Evolutionary conservation across 2,888 invertebrate species (phyloP).

Genomic region (Drepanosiphum platanoidis): DNA sequence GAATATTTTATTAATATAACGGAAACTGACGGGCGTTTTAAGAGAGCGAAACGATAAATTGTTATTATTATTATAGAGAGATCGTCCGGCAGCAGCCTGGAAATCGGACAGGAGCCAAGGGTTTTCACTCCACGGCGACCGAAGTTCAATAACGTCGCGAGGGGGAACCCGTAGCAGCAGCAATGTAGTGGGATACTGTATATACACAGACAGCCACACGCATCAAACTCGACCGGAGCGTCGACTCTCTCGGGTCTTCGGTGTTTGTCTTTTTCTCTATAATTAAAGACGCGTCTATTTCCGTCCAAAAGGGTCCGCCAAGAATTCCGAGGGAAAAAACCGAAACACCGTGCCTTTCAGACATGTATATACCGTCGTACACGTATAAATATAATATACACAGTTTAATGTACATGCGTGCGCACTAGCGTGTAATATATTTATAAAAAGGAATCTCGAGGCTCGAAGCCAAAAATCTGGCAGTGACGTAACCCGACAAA

Average conservation of each 20-base stretch:
- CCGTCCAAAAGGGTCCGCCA: slow-evolving; percentile 29
- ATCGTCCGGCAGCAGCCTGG: too few relatives aligned
- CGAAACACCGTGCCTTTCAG: slow-evolving; percentile 12
- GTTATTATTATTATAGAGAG: background rate
- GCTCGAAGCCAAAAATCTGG: slow-evolving; percentile 42
- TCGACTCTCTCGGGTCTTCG: background rate
- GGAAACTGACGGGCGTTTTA: too few relatives aligned
- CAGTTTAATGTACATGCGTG: background rate
- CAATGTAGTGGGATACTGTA: background rate
- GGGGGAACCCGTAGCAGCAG: background rate
- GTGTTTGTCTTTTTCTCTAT: background rate
- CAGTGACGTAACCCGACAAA: slow-evolving; percentile 50
- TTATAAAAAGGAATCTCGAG: slow-evolving; percentile 49
- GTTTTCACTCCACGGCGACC: background rate
- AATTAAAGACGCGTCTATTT: slow-evolving; percentile 45
- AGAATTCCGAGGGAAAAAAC: slow-evolving; percentile 27
- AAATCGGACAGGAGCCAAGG: background rate
- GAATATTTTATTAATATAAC: background rate
- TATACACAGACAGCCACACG: background rate
- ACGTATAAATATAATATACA: background rate
- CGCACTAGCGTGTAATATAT: background rate
- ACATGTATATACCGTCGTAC: background rate
- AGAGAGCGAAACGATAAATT: too few relatives aligned
- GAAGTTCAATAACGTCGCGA: background rate
- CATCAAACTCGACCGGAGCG: slow-evolving; percentile 21